These are phyloP conservation scores for Tadarida brasiliensis DNA, from an alignment of 2,797 vertebrate genomes.

Conservation along the genomic window DNA sequence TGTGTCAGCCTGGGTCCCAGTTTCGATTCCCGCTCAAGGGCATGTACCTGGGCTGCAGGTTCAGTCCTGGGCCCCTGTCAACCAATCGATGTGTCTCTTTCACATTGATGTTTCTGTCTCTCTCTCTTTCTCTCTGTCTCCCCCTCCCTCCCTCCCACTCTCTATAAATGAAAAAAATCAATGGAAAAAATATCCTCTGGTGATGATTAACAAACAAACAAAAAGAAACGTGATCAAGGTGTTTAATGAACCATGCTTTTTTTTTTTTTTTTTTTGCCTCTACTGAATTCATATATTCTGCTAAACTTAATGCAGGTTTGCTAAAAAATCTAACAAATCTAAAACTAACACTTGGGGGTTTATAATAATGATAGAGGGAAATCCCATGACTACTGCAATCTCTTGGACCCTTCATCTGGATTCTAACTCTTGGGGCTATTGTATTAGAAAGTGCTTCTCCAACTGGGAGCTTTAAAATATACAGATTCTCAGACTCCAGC, in stretches of 20 bases:
- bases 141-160: no score
- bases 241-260: not conserved
- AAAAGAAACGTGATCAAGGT: no score
- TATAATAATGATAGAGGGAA: not conserved
- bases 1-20: no score
- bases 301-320: not conserved
- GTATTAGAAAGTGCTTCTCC: not conserved
- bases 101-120: no score
- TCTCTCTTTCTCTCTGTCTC: no score
- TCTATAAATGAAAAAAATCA: no score
- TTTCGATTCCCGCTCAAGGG: no score
- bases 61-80: no score
- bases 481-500: not conserved
- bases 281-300: not conserved
- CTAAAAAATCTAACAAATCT: not conserved
- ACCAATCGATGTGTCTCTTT: no score
- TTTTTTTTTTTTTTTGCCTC: not conserved
- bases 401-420: not conserved
- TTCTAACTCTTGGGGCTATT: not conserved
- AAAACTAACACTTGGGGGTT: not conserved
- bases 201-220: no score
- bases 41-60: no score
- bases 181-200: no score
- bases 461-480: not conserved
- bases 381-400: not conserved